Evolutionary conservation across 2,113 vertebrate species (phyloP).

Genomic region (Anolis carolinensis): DNA sequence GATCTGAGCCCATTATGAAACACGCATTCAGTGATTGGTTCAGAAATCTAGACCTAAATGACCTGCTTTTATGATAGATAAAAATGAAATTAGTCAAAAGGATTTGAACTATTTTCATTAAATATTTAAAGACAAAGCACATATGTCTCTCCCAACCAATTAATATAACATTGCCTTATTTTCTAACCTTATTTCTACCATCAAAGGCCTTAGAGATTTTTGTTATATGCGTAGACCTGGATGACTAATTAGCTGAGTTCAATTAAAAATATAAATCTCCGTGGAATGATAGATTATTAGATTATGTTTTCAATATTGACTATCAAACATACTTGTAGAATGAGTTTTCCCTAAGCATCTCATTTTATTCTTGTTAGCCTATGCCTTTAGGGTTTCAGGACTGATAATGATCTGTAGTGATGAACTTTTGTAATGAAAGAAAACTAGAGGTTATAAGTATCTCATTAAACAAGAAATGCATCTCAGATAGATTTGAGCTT

Average conservation of each 20-base stretch:
- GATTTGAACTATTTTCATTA: constrained; percentile 54
- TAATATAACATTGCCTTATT: constrained; percentile 52
- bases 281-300: constrained; percentile 72
- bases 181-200: constrained; percentile 56
- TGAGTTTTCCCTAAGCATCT: constrained; percentile 63
- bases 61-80: constrained; percentile 44
- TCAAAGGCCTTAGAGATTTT: constrained; percentile 66
- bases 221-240: constrained; percentile 68
- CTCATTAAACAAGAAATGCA: constrained; percentile 72
- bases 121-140: constrained; percentile 64
- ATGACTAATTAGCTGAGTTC: constrained; percentile 73
- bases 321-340: constrained; percentile 65
- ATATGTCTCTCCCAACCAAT: constrained; percentile 45
- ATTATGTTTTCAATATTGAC: constrained; percentile 79
- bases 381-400: constrained; percentile 62
- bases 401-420: constrained; percentile 67
- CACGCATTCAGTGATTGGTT: constrained; percentile 13
- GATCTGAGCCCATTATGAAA: neutral
- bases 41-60: neutral
- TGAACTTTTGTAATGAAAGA: constrained; percentile 73
- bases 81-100: constrained; percentile 47
- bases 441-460: constrained; percentile 69
- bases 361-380: constrained; percentile 67
- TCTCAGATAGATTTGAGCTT: constrained; percentile 67
- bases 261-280: constrained; percentile 75